phyloP scores from a whole-genome alignment of 2,113 vertebrate species.

The Atherinomorus stipes region DNA sequence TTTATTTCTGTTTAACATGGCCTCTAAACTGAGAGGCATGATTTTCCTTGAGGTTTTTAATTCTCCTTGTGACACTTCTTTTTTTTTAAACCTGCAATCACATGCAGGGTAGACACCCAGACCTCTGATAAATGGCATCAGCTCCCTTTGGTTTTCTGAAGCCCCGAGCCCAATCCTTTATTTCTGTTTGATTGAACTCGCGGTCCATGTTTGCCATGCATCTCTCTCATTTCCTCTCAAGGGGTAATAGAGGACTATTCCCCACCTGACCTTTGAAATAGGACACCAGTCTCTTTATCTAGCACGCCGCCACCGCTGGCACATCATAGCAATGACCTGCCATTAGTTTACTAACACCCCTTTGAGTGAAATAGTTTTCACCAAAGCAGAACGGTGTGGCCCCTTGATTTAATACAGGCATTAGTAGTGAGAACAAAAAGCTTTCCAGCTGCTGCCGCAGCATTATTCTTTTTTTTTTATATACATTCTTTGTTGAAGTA shows the following conservation, averaged over 20 bases:
- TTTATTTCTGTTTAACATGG: constrained; percentile 24
- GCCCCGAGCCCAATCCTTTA: constrained; percentile 43
- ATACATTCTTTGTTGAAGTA: constrained; percentile 48
- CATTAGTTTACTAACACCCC: constrained; percentile 74
- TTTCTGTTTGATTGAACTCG: constrained; percentile 66
- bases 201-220: constrained; percentile 51
- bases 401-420: constrained; percentile 54
- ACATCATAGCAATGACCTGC: constrained; percentile 67
- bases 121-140: constrained; percentile 58
- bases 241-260: constrained; percentile 52
- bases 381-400: constrained; percentile 56
- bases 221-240: constrained; percentile 64
- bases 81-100: constrained; percentile 59
- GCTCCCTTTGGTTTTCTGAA: constrained; percentile 54
- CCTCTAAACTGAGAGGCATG: constrained; percentile 27
- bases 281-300: constrained; percentile 67
- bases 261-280: constrained; percentile 70
- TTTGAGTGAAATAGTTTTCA: constrained; percentile 69
- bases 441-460: constrained; percentile 42
- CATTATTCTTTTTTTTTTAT: constrained; percentile 16
- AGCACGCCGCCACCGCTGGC: constrained; percentile 52
- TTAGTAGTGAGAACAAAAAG: constrained; percentile 52
- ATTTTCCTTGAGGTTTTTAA: constrained; percentile 39
- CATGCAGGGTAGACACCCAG: constrained; percentile 39
- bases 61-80: constrained; percentile 27